Evolutionary conservation across 2,888 invertebrate species (phyloP), one percentile per base, ranked within the genome.

Genomic region (Xestia sexstrigata): DNA sequence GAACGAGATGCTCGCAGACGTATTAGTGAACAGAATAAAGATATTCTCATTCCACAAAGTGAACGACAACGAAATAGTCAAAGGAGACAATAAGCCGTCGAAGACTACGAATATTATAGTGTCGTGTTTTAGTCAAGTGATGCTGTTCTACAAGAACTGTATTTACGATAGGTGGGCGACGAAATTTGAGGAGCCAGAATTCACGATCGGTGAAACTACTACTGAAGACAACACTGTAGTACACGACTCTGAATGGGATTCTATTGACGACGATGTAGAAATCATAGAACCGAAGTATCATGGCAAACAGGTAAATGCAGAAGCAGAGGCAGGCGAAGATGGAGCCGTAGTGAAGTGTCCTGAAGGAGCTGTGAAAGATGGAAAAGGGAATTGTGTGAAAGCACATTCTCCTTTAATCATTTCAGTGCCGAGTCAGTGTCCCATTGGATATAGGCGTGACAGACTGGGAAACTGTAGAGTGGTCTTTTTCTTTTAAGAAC

Each of bases 1-100:
- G 96, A 95, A 95, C 89, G 94, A 95, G 83, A 92, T 96, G 77
- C 86, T 96, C 58, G 96, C 96, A 9, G 93, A 94, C 82, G 93
- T 93, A 77, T 89, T 96, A 82, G 93, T 95, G 87, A 94, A 93
- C 79, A 94, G 92, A 89, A 93, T 95, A 87, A 93, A 91, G 83
- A 90, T 94, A 91, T 92, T 95, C 82, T 90, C 92, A 60, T 92
- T 92, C 76, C 90, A 90, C 77, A 85, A 88, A 87, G 82, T 83
- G 66, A 86, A 88, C n/a, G 83, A 87, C 87, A 80, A 83, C 76
- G 73, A 90, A 70, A 79, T 90, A 65, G 83, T 84, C 49, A 77
- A 84, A 20, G 87, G 83, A 15, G 86, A 88, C 20, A 76, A 68
- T 52, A 81, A 73, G 42, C 76, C 78, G 4, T 74, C 82, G 4